Base-by-base conservation (phyloP, 92 coral and sea anemone species). In the Bergia puertoricense region DNA sequence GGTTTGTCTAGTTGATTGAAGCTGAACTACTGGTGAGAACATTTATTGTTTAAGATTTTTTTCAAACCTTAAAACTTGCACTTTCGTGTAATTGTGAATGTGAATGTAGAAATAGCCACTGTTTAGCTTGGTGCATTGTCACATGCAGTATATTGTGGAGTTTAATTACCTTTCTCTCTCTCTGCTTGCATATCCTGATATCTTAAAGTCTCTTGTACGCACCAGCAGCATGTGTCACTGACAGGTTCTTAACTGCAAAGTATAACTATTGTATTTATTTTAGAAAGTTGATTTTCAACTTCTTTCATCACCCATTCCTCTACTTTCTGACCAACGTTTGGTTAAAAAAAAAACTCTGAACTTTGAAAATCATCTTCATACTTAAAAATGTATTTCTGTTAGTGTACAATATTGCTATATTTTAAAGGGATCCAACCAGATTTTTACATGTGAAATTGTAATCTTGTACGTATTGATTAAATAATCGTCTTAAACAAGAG, bases 351-450 rank as follows among this genome's bases (percentile, higher is more conserved):
- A 4, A 80, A 13, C 54, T 23, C 71, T 10, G 22, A 46, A 43
- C 59, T 6, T 84, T 71, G 87, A 73, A 46, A 20, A 84, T 3
- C 41, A 13, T 69, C 87, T 71, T 18, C 79, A 14, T 84, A 45
- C 87, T 44, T 68, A n/a, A 81, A 2, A 23, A 38, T 84, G 18
- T 75, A 75, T 75, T 40, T n/a, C 79, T 14, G 78, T n/a, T 43
- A 44, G 43, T 84, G 87, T 84, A 84, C 77, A 84, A 74, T 68
- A 20, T n/a, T 84, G 62, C 78, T 84, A 84, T 84, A 84, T 84
- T 84, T 84, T 84, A 84, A 84, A 69, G 67, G 87, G 78, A 84
- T 46, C 65, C 66, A 8, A 84, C 77, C 79, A 84, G 62, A 84
- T 84, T 84, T 84, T 84, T 84, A 84, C 86, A 67, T 84, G 78